These are phyloP conservation scores for Dasysyrphus albostriatus DNA, from an alignment of 2,888 invertebrate genomes.

Conservation along the genomic window DNA sequence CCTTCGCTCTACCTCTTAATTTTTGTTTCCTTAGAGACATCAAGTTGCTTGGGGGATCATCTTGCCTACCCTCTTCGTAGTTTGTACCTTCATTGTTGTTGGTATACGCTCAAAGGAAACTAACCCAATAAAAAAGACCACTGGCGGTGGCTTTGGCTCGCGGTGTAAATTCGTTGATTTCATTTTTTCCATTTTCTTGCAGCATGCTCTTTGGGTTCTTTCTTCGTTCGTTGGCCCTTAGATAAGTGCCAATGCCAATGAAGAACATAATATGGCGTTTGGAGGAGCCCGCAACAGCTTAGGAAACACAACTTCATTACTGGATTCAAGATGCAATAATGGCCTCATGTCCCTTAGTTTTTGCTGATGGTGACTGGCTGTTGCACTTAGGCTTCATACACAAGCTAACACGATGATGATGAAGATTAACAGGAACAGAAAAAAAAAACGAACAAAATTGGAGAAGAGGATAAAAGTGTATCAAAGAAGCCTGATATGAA, in stretches of 20 bases:
- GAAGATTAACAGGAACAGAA: conserved; percentile 4
- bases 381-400: conserved; percentile 43
- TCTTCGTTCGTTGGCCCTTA: not conserved
- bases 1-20: conserved; percentile 5
- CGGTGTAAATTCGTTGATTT: conserved; percentile 29
- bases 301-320: conserved; percentile 53
- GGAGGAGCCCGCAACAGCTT: conserved; percentile 18
- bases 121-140: not conserved
- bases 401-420: not conserved
- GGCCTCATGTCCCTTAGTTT: conserved; percentile 45
- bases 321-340: conserved; percentile 57
- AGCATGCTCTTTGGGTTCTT: conserved; percentile 5
- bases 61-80: not conserved
- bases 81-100: conserved; percentile 6
- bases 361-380: conserved; percentile 1
- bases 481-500: conserved; percentile 55
- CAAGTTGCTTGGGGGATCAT: conserved; percentile 36
- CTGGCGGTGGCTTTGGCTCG: conserved; percentile 19
- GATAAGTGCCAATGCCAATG: conserved; percentile 18
- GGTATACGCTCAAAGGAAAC: not conserved
- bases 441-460: not conserved
- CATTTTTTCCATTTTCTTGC: not conserved
- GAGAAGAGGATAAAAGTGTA: conserved; percentile 40
- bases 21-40: conserved; percentile 24
- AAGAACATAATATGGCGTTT: conserved; percentile 14